Conservation (phyloP, 2,113 vertebrate species). For the Lophius piscatorius region DNA sequence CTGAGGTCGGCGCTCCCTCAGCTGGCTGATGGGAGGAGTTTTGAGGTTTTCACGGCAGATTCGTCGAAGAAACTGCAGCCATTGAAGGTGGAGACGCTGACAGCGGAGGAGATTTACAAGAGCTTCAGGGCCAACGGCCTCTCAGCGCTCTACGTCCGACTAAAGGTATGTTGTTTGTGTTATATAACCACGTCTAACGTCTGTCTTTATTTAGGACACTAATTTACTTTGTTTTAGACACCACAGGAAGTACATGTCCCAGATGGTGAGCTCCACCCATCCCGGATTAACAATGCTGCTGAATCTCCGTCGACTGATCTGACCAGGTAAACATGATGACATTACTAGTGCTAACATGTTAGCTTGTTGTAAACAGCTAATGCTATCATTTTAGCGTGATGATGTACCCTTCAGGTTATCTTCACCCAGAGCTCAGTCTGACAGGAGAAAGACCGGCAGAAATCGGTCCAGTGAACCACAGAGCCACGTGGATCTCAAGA, state of each 20-base stretch:
- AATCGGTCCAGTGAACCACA: background rate
- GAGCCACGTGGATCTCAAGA: constrained; percentile 22
- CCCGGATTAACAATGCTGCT: no score
- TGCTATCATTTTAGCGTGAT: background rate
- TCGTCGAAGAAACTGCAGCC: background rate
- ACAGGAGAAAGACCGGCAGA: constrained; percentile 22
- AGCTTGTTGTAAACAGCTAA: no score
- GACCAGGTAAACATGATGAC: no score
- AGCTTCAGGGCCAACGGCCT: background rate
- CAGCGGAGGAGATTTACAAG: background rate
- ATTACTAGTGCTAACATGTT: no score
- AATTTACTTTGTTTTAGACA: no score
- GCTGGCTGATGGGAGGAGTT: background rate
- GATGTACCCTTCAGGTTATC: no score
- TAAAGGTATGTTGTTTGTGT: no score
- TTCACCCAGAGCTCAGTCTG: constrained; percentile 1
- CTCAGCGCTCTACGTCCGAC: background rate
- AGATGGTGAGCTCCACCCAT: no score
- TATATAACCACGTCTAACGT: no score
- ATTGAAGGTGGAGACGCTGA: background rate
- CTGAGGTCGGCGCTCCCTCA: constrained; percentile 7
- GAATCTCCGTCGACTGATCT: no score
- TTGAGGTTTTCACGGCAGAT: background rate
- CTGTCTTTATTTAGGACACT: no score
- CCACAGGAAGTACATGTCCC: no score